Evolutionary conservation across 2,113 vertebrate species (phyloP), one percentile per base, ranked within the genome.

Genomic region (Triplophysa rosa): DNA sequence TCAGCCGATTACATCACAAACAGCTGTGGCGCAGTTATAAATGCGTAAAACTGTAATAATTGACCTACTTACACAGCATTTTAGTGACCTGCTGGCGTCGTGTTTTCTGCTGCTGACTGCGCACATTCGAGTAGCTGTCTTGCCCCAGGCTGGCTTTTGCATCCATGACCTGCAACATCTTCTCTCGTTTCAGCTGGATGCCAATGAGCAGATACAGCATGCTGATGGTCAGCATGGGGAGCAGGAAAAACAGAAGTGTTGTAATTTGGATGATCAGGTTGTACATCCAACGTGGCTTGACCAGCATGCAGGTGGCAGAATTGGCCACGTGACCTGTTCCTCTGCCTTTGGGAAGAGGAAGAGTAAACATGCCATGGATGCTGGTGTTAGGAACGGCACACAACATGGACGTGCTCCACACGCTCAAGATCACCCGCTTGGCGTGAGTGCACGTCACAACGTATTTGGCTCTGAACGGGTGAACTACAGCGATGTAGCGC

Each of bases 341-440:
- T 0, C 88, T 90, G 4, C 92, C 78, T 8, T 86, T 88, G 0
- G 87, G 87, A 66, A 95, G 91, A 45, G 90, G 88, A 63, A 97
- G 92, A 45, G 90, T 80, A 72, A 54, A 56, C 49, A 98, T 90
- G 14, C 96, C 96, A 0, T 96, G 95, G n/a, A 99, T 91, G 85
- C 96, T 96, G 78, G 97, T 95, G 89, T 98, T 99, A 19, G 98
- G 97, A 69, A 98, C 82, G 4, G 96, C 94, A 73, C 95, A 97
- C 85, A 97, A 0, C 40, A 97, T 59, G 0, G 97, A 95, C 0
- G 94, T 29, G 21, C 89, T 77, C 97, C 98, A 98, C 42, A 98
- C 88, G 0, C 88, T 83, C 0, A 90, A 11, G 1, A 99, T 95
- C 71, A 97, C 94, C 3, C 91, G 91, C 85, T 94, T 96, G 88